Conservation (phyloP, 2,113 vertebrate species). For the Chelonoidis abingdonii region DNA sequence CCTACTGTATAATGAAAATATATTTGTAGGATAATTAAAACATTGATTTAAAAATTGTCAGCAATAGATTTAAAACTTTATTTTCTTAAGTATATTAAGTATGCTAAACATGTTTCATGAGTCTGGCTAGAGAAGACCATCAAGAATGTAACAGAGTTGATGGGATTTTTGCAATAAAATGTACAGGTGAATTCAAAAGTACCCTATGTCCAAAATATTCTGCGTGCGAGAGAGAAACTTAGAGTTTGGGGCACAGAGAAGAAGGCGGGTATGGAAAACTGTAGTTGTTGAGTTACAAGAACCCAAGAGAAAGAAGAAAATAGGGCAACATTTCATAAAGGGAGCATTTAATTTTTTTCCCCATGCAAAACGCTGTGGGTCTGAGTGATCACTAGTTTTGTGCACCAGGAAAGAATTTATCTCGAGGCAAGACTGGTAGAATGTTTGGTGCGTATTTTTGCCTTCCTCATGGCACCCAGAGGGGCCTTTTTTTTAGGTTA, state of each 20-base stretch:
- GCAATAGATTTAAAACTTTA: neutral
- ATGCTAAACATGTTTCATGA: neutral
- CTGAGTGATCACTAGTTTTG: rapidly evolving
- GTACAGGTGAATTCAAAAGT: neutral
- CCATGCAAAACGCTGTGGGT: neutral
- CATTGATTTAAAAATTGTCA: neutral
- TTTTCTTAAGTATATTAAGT: neutral
- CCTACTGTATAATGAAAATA: neutral
- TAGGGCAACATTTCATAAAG: neutral
- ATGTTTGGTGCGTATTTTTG: neutral
- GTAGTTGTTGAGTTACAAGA: neutral
- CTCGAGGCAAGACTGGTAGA: neutral
- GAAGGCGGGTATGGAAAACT: neutral
- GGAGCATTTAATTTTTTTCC: neutral
- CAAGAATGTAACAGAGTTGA: neutral
- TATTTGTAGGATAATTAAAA: neutral
- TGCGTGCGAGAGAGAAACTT: neutral
- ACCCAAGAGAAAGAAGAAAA: neutral
- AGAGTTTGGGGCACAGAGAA: neutral
- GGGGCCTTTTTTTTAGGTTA: neutral
- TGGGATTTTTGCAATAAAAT: neutral
- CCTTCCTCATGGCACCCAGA: neutral
- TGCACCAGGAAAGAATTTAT: neutral
- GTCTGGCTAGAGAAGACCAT: neutral
- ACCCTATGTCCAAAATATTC: neutral